Conservation (phyloP, 2,888 invertebrate species). For the Drosophila pseudotakahashii region DNA sequence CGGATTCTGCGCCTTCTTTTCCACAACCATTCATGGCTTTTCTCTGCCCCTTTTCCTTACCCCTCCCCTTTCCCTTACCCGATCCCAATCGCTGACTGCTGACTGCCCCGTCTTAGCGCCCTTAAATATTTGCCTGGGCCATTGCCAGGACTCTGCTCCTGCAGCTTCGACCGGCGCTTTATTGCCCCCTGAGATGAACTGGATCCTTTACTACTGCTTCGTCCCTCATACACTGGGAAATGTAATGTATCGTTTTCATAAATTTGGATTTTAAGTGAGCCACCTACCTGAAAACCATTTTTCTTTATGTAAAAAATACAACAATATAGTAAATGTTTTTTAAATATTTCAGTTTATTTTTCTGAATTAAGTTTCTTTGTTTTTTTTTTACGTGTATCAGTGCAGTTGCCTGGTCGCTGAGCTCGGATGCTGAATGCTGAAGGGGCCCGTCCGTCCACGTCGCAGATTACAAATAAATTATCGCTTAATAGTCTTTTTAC, state of each 20-base stretch:
- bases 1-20: background rate
- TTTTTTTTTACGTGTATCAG: slow-evolving; percentile 27
- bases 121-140: slow-evolving; percentile 60
- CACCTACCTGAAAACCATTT: too few species aligned
- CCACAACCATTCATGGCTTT: background rate
- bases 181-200: slow-evolving; percentile 64
- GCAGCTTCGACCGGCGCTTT: slow-evolving; percentile 61
- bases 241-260: background rate
- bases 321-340: background rate
- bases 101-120: slow-evolving; percentile 43
- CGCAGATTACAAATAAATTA: slow-evolving; percentile 84
- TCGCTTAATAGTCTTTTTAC: slow-evolving; percentile 82
- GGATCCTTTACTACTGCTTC: slow-evolving; percentile 40
- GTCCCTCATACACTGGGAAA: slow-evolving; percentile 10
- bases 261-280: too few species aligned
- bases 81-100: slow-evolving; percentile 11
- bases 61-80: slow-evolving; percentile 1
- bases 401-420: slow-evolving; percentile 5
- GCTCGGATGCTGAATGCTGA: slow-evolving; percentile 22
- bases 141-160: slow-evolving; percentile 35
- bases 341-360: background rate
- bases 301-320: too few species aligned
- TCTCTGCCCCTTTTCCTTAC: slow-evolving; percentile 21
- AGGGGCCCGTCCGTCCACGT: slow-evolving; percentile 58
- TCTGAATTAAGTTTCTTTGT: background rate